phyloP scores from a whole-genome alignment of 2,797 vertebrate species.

The Linurgus olivaceus region DNA sequence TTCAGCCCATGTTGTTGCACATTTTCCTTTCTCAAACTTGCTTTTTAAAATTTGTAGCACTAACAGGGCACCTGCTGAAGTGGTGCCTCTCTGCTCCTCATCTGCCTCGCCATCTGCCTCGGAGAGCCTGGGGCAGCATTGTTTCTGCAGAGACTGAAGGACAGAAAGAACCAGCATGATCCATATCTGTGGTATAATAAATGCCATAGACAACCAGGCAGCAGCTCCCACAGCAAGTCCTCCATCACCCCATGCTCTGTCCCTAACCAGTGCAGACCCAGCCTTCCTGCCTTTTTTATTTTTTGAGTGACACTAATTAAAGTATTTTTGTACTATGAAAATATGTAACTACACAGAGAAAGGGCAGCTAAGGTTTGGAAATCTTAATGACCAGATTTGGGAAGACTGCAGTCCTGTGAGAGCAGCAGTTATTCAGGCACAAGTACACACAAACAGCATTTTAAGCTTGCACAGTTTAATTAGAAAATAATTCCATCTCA shows the following conservation, averaged over 20 bases:
- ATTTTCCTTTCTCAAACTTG: background rate
- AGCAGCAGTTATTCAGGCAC: background rate
- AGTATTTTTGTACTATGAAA: background rate
- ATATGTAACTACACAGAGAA: background rate
- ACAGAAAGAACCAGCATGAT: background rate
- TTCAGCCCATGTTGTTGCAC: background rate
- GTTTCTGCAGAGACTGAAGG: background rate
- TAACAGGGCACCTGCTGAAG: background rate
- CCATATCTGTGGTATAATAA: background rate
- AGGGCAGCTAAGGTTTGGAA: background rate
- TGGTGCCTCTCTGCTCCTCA: constrained; percentile 27
- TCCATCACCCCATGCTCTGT: background rate
- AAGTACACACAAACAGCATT: background rate
- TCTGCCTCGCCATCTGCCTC: constrained; percentile 40
- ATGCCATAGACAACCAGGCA: background rate
- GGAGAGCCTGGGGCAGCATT: background rate
- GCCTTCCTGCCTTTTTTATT: background rate
- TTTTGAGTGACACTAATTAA: background rate
- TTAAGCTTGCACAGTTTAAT: background rate
- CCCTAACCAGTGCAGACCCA: background rate
- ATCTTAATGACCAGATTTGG: background rate
- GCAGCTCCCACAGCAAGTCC: background rate
- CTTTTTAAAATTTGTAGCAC: constrained; percentile 6
- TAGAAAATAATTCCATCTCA: background rate
- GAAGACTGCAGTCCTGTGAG: background rate